phyloP scores from a whole-genome alignment of 1,140 invertebrate genomes.

The Brachionus koreanus region DNA sequence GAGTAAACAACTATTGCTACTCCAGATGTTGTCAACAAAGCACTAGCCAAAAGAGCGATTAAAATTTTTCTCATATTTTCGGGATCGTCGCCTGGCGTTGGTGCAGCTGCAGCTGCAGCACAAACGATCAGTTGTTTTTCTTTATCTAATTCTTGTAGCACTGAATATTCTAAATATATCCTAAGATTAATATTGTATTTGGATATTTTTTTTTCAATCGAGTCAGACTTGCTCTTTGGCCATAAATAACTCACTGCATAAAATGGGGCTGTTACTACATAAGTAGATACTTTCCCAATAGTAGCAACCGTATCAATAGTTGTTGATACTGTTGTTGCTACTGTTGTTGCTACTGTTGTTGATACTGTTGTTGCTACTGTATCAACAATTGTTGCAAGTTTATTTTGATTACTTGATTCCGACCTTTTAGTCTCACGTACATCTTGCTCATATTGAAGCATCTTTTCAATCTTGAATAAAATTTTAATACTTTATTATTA shows the following conservation, averaged over 20 bases:
- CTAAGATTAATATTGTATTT: background rate
- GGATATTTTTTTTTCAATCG: background rate
- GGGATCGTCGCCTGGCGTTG: background rate
- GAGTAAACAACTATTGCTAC: background rate
- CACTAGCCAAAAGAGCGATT: background rate
- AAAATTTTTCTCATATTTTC: background rate
- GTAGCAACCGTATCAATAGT: no score
- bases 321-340: no score
- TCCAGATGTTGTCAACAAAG: background rate
- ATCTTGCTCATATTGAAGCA: no score
- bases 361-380: no score
- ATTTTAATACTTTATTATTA: no score
- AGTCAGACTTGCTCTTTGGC: background rate
- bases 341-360: no score
- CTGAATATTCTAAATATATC: background rate
- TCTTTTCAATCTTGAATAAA: no score
- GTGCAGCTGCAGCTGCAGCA: background rate
- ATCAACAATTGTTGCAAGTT: no score
- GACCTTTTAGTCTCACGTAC: no score
- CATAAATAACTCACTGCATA: background rate
- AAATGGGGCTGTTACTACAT: background rate
- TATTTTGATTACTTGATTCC: no score
- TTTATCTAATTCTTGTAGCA: background rate
- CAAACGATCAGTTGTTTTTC: background rate
- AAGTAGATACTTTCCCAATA: no score